These are phyloP conservation scores for Albula goreensis DNA, from an alignment of 2,113 vertebrate genomes.

Conservation along the genomic window DNA sequence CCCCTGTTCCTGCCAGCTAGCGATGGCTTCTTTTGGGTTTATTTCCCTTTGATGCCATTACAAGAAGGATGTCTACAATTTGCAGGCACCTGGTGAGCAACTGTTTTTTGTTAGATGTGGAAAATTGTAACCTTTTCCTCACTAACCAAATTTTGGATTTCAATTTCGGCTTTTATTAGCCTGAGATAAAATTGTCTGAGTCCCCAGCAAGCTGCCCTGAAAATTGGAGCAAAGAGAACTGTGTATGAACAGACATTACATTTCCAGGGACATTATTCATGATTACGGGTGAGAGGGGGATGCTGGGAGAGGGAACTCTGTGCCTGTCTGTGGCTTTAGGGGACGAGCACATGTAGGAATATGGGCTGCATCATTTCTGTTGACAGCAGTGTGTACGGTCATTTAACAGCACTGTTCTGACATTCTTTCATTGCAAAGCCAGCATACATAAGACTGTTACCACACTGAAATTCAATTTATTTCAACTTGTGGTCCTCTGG, in stretches of 20 bases:
- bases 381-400: neutral
- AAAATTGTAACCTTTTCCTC: neutral
- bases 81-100: neutral
- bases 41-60: neutral
- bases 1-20: neutral
- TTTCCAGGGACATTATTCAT: conserved; percentile 26
- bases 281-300: neutral
- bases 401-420: neutral
- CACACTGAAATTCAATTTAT: no score
- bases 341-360: neutral
- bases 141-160: conserved; percentile 24
- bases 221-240: neutral
- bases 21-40: neutral
- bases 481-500: no score
- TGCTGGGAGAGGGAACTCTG: neutral
- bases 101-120: neutral
- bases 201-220: neutral
- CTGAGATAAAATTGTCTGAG: neutral
- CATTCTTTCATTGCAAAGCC: neutral
- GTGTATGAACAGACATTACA: conserved; percentile 22
- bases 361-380: neutral
- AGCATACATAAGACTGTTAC: no score
- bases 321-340: neutral
- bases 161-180: conserved; percentile 33
- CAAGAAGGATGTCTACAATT: conserved; percentile 1